Evolutionary conservation across 1,140 invertebrate species (phyloP), one percentile per base, ranked within the genome.

Genomic region (Brachionus plicatilis): DNA sequence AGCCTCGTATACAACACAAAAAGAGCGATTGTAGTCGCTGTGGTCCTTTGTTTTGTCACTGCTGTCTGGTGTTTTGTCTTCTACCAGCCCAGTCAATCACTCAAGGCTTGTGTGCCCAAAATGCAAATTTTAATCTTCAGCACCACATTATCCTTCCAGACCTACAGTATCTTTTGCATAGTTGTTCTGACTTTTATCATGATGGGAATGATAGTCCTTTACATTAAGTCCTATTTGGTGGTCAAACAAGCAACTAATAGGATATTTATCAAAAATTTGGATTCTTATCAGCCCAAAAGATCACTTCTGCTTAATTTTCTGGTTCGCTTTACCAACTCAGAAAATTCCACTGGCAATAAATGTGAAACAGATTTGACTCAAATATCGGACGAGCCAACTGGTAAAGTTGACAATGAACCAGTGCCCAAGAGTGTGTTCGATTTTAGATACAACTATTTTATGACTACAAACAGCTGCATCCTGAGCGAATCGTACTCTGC

Each of bases 201-300:
- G 53, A 11, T 60, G 0, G 20, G 56, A 24, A 65, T 82, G 79
- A 82, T 82, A 14, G 11, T 45, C 56, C 27, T 82, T 1, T 82
- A 82, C 33, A 68, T 82, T 0, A 82, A 82, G 12, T 43, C 53
- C 20, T 82, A 82, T 47, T 65, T 82, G 14, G 43, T 82, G 3
- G 79, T 82, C 29, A 60, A 41, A 20, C 37, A 24, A 68, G 60
- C 33, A 24, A 27, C 41, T 12, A 60, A 43, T 65, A 43, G 43
- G 27, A 68, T 82, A 43, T 82, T 82, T 7, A 60, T 65, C 6
- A 82, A 82, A 82, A 60, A 82, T 68, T 60, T 82, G n/a, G 79
- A 60, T 14, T 82, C 79, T 37, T 41, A 43, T 37, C 53, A 82
- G 24, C 12, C 53, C 8, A 82, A 82, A 41, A 68, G 12, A 33